A percentile compares a stretch with the other conserved stretches of the same genome.
These are phyloP conservation scores for Tyria jacobaeae DNA, from an alignment of 2,888 invertebrate genomes.

Conservation along the genomic window DNA sequence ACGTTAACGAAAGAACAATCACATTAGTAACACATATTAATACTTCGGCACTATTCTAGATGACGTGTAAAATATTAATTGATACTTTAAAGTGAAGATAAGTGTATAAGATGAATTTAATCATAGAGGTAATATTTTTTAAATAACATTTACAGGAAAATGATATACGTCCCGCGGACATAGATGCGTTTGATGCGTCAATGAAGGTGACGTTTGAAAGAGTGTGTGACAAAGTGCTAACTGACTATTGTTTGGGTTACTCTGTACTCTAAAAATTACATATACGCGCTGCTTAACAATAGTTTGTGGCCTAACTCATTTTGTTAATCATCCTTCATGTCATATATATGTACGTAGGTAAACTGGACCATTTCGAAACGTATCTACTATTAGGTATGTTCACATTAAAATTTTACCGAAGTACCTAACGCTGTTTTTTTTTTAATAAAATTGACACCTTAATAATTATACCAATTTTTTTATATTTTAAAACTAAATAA, in stretches of 20 bases:
- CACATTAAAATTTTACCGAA: neutral
- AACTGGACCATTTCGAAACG: neutral
- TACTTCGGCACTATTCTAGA: neutral
- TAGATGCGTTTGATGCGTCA: constrained; percentile 82
- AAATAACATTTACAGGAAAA: constrained; percentile 75
- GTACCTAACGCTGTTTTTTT: neutral
- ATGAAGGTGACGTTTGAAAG: constrained; percentile 80
- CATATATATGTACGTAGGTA: neutral
- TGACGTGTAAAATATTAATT: constrained; percentile 2
- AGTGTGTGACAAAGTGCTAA: constrained; percentile 59
- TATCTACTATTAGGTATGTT: neutral
- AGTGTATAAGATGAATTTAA: constrained; percentile 30
- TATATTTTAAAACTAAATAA: too few relatives aligned
- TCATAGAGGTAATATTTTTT: constrained; percentile 38
- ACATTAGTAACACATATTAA: neutral
- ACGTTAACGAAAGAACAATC: constrained; percentile 52
- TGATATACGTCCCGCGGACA: constrained; percentile 73
- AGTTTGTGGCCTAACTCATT: constrained; percentile 47
- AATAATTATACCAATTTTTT: too few relatives aligned
- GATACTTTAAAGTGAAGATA: neutral
- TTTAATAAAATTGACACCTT: too few relatives aligned
- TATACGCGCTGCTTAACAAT: constrained; percentile 56
- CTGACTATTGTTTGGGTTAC: constrained; percentile 52
- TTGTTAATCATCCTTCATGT: constrained; percentile 14
- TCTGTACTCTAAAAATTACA: constrained; percentile 43